A percentile compares a stretch with the other conserved stretches of the same genome.
Evolutionary conservation across 2,113 vertebrate species (phyloP).

Genomic region (Corythaeola cristata): DNA sequence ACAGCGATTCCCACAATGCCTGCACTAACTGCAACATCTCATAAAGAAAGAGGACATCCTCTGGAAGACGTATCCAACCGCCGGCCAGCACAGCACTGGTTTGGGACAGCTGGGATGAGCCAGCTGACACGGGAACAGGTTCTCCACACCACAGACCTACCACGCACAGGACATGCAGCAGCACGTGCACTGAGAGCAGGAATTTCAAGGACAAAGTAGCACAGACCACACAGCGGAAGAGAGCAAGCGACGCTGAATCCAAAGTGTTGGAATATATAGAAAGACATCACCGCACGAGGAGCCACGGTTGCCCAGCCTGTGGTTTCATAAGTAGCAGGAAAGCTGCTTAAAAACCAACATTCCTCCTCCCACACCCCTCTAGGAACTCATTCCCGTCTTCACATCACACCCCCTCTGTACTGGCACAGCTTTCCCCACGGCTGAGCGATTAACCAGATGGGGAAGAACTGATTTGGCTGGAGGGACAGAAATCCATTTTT

Average conservation of each 20-base stretch:
- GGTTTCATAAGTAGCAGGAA: slow-evolving; percentile 42
- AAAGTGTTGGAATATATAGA: not conserved
- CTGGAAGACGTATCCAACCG: fast-evolving
- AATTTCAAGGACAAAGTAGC: not conserved
- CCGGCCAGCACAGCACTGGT: not conserved
- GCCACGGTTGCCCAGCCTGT: not conserved
- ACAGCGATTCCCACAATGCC: fast-evolving
- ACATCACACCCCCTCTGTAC: slow-evolving; percentile 35
- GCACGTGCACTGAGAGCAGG: fast-evolving
- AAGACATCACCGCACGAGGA: not conserved
- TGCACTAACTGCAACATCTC: not conserved
- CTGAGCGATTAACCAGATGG: slow-evolving; percentile 48
- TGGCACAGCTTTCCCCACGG: slow-evolving; percentile 43
- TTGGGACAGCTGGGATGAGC: not conserved
- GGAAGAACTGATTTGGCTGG: slow-evolving; percentile 26
- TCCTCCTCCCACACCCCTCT: slow-evolving; percentile 40
- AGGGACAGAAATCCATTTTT: slow-evolving; percentile 5
- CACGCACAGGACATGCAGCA: fast-evolving
- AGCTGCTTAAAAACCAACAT: slow-evolving; percentile 21
- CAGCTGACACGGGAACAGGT: fast-evolving
- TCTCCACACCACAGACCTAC: not conserved
- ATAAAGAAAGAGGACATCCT: no score
- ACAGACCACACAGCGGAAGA: not conserved
- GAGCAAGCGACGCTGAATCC: fast-evolving
- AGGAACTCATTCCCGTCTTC: slow-evolving; percentile 28